A percentile compares a stretch with the other conserved stretches of the same genome.
These are phyloP conservation scores for Mormyrus hasselquistii DNA, from an alignment of 2,797 vertebrate genomes.

Conservation along the genomic window DNA sequence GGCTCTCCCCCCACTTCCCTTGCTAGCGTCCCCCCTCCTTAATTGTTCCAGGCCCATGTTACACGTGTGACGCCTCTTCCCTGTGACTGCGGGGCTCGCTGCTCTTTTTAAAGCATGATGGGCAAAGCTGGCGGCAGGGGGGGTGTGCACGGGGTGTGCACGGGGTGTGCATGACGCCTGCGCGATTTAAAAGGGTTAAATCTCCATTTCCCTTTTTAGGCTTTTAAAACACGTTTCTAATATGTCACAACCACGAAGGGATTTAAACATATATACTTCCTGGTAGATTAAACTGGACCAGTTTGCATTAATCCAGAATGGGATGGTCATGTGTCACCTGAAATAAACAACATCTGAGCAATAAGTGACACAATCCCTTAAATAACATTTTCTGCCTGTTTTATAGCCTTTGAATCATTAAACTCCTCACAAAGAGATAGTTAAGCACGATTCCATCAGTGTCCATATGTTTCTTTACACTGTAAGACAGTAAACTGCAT, in stretches of 20 bases:
- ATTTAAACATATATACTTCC: slow-evolving; percentile 5
- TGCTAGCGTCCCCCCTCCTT: slow-evolving; percentile 55
- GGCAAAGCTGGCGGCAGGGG: slow-evolving; percentile 50
- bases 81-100: slow-evolving; percentile 37
- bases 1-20: slow-evolving; percentile 48
- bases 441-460: slow-evolving; percentile 58
- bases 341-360: not conserved
- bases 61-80: slow-evolving; percentile 59
- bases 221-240: slow-evolving; percentile 4
- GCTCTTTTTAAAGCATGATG: slow-evolving; percentile 46
- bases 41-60: slow-evolving; percentile 63
- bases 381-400: not conserved
- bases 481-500: not conserved
- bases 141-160: too few species aligned
- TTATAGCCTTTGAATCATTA: not conserved
- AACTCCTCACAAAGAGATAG: too few species aligned
- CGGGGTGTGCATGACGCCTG: too few species aligned
- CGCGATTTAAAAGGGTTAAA: slow-evolving; percentile 52
- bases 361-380: not conserved
- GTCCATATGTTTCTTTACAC: not conserved
- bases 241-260: not conserved
- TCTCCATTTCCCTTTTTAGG: slow-evolving; percentile 31
- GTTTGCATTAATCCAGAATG: not conserved
- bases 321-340: not conserved
- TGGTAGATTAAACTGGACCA: not conserved